phyloP scores from a whole-genome alignment of 2,888 invertebrate genomes.

The Protophormia terraenovae region DNA sequence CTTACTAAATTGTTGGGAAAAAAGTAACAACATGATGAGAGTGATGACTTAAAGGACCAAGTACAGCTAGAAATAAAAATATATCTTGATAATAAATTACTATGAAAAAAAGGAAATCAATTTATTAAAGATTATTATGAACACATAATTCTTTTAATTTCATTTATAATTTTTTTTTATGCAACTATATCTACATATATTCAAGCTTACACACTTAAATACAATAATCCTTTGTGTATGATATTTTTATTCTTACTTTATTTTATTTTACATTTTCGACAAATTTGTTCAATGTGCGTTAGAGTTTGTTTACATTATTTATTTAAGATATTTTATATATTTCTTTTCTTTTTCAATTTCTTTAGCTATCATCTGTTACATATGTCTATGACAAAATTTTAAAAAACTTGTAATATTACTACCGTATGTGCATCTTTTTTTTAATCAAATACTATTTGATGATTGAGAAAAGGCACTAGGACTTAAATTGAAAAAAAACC shows the following conservation, averaged over 20 bases:
- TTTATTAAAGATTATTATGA: constrained; percentile 47
- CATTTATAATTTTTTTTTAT: background rate
- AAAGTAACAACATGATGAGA: constrained; percentile 11
- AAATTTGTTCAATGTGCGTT: background rate
- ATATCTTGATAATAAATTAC: constrained; percentile 31
- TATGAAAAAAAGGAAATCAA: constrained; percentile 34
- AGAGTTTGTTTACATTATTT: constrained; percentile 14
- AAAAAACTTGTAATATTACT: constrained; percentile 20
- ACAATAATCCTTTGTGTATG: background rate
- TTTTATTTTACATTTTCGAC: background rate
- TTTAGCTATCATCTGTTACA: background rate
- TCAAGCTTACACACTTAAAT: background rate
- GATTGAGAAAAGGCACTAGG: background rate
- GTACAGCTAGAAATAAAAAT: background rate
- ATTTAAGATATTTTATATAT: background rate
- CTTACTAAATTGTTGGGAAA: constrained; percentile 56
- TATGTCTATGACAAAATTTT: constrained; percentile 40
- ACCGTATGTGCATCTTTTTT: constrained; percentile 37
- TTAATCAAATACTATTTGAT: constrained; percentile 45
- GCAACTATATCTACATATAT: background rate
- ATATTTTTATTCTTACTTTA: background rate
- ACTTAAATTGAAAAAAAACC: background rate
- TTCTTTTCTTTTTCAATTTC: background rate
- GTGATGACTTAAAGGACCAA: background rate
- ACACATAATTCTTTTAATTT: background rate